Evolutionary conservation across 2,797 vertebrate genomes (phyloP).

Genomic region (Podarcis siculus): DNA sequence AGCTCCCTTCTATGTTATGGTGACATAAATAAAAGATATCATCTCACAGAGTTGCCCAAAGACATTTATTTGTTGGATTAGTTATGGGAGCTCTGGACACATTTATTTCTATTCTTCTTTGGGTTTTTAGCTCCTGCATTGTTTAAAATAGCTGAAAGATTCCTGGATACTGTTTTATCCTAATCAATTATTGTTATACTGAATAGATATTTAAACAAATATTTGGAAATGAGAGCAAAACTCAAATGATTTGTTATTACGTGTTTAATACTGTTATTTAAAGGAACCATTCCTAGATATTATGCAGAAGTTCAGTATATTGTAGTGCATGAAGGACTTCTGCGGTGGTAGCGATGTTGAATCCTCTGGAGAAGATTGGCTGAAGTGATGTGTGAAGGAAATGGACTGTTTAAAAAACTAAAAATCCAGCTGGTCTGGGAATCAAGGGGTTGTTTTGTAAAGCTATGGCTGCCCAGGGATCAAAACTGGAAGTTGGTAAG

Average conservation of each 20-base stretch:
- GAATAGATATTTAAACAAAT: not conserved
- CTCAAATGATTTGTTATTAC: not conserved
- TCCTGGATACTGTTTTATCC: not conserved
- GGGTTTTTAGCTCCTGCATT: not conserved
- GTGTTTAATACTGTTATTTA: not conserved
- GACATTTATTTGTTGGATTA: slow-evolving; percentile 18
- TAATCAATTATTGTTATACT: slow-evolving; percentile 7
- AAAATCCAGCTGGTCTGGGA: too few species aligned
- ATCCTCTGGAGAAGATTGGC: too few species aligned
- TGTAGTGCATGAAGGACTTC: not conserved
- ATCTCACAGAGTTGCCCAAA: not conserved
- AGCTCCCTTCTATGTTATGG: slow-evolving; percentile 1
- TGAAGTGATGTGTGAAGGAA: too few species aligned
- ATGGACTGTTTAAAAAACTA: too few species aligned
- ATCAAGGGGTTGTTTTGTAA: too few species aligned
- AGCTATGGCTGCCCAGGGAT: too few species aligned
- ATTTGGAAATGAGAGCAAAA: not conserved
- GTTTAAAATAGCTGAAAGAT: not conserved
- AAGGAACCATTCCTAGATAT: not conserved
- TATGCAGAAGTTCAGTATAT: not conserved
- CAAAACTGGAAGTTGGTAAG: too few species aligned
- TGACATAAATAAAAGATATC: slow-evolving; percentile 33
- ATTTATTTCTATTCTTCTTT: not conserved
- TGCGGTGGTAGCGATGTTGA: too few species aligned
- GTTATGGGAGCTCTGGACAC: slow-evolving; percentile 5